Evolutionary conservation across 2,888 invertebrate species (phyloP).

Genomic region (Athalia rosae): DNA sequence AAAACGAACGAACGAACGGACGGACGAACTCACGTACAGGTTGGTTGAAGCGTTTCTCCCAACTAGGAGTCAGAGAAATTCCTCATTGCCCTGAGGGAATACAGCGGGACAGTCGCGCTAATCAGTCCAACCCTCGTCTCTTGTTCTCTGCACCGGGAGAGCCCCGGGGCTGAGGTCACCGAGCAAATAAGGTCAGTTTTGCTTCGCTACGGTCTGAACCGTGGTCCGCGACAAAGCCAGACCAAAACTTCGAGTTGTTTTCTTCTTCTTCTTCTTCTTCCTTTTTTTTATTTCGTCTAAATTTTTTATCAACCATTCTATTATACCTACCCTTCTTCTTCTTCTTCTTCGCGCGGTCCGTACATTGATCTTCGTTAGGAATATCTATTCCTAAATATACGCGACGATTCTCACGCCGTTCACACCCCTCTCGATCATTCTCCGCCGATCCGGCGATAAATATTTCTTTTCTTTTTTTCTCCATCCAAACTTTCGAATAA

Average conservation of each 20-base stretch:
- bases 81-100: slow-evolving; percentile 55
- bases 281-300: no score
- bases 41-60: no score
- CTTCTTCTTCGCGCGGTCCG: not conserved
- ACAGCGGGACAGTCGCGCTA: slow-evolving; percentile 55
- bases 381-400: no score
- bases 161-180: slow-evolving; percentile 30
- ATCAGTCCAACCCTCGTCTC: slow-evolving; percentile 56
- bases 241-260: slow-evolving; percentile 19
- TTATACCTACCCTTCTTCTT: not conserved
- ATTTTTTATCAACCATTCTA: not conserved
- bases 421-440: not conserved
- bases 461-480: not conserved
- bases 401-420: not conserved
- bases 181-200: slow-evolving; percentile 37
- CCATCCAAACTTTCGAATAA: not conserved
- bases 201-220: slow-evolving; percentile 36
- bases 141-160: slow-evolving; percentile 18
- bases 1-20: no score
- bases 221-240: slow-evolving; percentile 24
- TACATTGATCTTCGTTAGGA: no score
- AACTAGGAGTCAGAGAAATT: slow-evolving; percentile 44
- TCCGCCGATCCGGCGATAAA: not conserved
- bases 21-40: slow-evolving; percentile 19
- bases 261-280: slow-evolving; percentile 26